Evolutionary conservation across 2,113 vertebrate species (phyloP).

Genomic region (Paracanthobrama guichenoti): DNA sequence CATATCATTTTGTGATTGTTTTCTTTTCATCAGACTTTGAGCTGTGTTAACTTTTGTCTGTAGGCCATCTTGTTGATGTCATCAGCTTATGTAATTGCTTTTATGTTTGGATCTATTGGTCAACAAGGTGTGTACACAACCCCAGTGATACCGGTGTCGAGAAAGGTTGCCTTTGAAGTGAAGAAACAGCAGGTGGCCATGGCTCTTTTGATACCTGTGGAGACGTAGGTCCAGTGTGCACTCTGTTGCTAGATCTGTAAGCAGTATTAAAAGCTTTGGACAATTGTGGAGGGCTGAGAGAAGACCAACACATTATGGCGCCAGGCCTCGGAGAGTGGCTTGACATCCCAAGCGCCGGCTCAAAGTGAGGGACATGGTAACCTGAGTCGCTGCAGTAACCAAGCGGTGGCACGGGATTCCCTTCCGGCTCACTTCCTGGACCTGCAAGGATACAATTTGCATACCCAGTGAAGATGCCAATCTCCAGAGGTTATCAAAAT

Average conservation of each 20-base stretch:
- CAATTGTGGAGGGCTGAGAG: too few relatives aligned
- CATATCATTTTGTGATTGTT: not conserved
- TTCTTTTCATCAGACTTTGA: not conserved
- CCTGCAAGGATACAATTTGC: not conserved
- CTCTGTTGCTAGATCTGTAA: not conserved
- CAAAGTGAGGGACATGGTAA: not conserved
- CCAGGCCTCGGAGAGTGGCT: not conserved
- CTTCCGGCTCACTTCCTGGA: not conserved
- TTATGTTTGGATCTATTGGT: not conserved
- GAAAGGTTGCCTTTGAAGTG: slow-evolving; percentile 18
- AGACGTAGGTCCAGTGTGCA: not conserved
- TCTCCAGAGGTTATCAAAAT: not conserved
- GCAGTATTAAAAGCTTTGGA: not conserved
- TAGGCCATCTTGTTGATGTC: not conserved
- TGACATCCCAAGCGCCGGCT: not conserved
- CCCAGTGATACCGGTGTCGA: not conserved
- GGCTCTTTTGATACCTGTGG: slow-evolving; percentile 22
- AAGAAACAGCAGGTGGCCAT: not conserved
- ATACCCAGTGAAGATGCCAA: not conserved
- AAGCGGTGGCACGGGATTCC: not conserved
- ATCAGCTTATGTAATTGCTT: not conserved
- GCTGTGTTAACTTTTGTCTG: not conserved
- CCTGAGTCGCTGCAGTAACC: not conserved
- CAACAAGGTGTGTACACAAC: not conserved
- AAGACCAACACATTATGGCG: not conserved